phyloP scores from a whole-genome alignment of 2,888 invertebrate species.

The Hydropsyche betteni region DNA sequence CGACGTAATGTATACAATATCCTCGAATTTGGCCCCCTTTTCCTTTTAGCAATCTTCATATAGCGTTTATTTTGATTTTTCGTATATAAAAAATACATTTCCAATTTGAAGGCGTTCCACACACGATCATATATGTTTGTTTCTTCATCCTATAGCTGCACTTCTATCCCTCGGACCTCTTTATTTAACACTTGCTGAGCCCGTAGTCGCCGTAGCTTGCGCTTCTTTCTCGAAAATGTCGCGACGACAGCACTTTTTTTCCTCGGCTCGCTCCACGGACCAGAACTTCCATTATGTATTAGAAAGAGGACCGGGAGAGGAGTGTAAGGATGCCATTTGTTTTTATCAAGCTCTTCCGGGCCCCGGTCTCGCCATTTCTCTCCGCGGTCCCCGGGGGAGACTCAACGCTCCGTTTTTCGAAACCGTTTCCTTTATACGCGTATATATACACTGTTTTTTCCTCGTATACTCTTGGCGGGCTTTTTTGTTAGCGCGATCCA shows the following conservation, averaged over 20 bases:
- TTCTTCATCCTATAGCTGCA: too few relatives aligned
- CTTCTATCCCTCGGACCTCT: too few relatives aligned
- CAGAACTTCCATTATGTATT: slow-evolving; percentile 52
- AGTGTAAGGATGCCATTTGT: slow-evolving; percentile 52
- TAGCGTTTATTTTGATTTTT: slow-evolving; percentile 4
- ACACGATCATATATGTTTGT: too few relatives aligned
- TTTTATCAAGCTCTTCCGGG: slow-evolving; percentile 50
- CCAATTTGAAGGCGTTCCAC: too few relatives aligned
- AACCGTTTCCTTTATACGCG: slow-evolving; percentile 39
- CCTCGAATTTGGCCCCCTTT: neutral
- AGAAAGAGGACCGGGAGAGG: slow-evolving; percentile 48
- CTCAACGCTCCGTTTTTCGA: slow-evolving; percentile 51
- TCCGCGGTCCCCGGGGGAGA: slow-evolving; percentile 48
- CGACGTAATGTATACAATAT: slow-evolving; percentile 5
- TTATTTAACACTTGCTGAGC: too few relatives aligned
- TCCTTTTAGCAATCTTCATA: too few relatives aligned
- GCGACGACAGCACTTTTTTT: slow-evolving; percentile 50
- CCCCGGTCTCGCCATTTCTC: slow-evolving; percentile 32
- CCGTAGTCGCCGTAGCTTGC: neutral
- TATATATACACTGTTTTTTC: neutral
- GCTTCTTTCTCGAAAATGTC: slow-evolving; percentile 47
- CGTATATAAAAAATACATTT: neutral
- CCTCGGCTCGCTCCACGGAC: slow-evolving; percentile 44
- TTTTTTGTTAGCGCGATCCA: slow-evolving; percentile 44
- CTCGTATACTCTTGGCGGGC: slow-evolving; percentile 6